phyloP scores from a whole-genome alignment of 2,888 invertebrate species.

The Leucophenga montana region DNA sequence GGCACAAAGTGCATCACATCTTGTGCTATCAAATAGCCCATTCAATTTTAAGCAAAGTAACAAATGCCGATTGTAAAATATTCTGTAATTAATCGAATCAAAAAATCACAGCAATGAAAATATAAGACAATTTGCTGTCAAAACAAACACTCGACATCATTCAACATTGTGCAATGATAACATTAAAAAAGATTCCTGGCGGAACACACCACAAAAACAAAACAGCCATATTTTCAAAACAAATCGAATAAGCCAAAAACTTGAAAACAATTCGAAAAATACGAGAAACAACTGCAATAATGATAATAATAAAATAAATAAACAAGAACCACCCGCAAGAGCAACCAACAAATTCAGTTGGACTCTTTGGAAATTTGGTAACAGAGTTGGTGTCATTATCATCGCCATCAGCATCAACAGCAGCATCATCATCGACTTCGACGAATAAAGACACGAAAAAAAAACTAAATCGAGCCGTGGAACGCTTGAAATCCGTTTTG shows the following conservation, averaged over 20 bases:
- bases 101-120: conserved; percentile 51
- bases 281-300: conserved; percentile 27
- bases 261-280: conserved; percentile 30
- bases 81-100: conserved; percentile 36
- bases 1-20: too few relatives aligned
- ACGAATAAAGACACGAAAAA: conserved; percentile 36
- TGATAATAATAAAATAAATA: conserved; percentile 46
- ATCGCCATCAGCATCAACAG: conserved; percentile 46
- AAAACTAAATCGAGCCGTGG: conserved; percentile 43
- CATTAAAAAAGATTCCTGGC: conserved; percentile 30
- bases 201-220: conserved; percentile 10
- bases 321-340: conserved; percentile 57
- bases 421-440: conserved; percentile 34
- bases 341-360: background rate
- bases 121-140: conserved; percentile 65
- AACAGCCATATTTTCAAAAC: conserved; percentile 33
- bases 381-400: conserved; percentile 52
- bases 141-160: conserved; percentile 72
- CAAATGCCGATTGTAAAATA: too few relatives aligned
- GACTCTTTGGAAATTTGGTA: too few relatives aligned
- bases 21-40: too few relatives aligned
- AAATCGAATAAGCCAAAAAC: conserved; percentile 27
- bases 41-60: too few relatives aligned
- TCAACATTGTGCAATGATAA: conserved; percentile 69
- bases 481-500: conserved; percentile 57